Conservation (phyloP, 2,113 vertebrate species). For the Ciconia maguari region DNA sequence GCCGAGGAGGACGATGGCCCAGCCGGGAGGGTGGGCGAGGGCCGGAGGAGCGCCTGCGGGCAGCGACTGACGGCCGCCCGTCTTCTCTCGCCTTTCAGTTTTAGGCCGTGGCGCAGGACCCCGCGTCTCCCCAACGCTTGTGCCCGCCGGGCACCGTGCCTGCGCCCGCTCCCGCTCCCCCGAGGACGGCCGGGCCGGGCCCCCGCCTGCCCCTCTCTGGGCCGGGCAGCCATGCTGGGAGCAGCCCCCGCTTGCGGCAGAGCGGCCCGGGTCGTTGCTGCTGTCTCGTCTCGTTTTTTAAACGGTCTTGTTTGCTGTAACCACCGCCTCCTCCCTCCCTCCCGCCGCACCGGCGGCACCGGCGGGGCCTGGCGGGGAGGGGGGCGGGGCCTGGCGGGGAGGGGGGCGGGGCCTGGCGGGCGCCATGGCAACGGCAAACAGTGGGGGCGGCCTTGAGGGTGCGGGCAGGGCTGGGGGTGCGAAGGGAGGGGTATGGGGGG, state of each 20-base stretch:
- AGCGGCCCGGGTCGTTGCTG: not conserved
- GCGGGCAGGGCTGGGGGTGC: not conserved
- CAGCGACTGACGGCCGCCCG: not conserved
- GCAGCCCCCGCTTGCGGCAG: not conserved
- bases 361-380: too few relatives aligned
- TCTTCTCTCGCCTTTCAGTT: constrained; percentile 64
- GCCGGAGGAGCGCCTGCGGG: rapidly evolving
- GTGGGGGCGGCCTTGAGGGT: not conserved
- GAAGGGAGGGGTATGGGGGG: not conserved
- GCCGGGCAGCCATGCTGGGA: not conserved
- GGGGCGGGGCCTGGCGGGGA: not conserved
- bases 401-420: not conserved
- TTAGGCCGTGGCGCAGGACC: constrained; percentile 69
- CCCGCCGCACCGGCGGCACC: too few relatives aligned
- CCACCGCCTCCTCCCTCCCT: not conserved
- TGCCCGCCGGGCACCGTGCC: constrained; percentile 18
- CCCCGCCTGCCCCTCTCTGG: constrained; percentile 22
- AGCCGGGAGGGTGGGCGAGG: not conserved
- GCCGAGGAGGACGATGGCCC: not conserved
- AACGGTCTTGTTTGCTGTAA: constrained; percentile 69
- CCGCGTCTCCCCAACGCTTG: constrained; percentile 19
- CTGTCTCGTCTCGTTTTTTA: constrained; percentile 37
- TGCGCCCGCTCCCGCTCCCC: constrained; percentile 7
- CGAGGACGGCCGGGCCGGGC: constrained; percentile 41
- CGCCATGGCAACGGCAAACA: not conserved